Evolutionary conservation across 1,140 invertebrate species (phyloP), one percentile per base, ranked within the genome.

Genomic region (Helicoverpa zea): DNA sequence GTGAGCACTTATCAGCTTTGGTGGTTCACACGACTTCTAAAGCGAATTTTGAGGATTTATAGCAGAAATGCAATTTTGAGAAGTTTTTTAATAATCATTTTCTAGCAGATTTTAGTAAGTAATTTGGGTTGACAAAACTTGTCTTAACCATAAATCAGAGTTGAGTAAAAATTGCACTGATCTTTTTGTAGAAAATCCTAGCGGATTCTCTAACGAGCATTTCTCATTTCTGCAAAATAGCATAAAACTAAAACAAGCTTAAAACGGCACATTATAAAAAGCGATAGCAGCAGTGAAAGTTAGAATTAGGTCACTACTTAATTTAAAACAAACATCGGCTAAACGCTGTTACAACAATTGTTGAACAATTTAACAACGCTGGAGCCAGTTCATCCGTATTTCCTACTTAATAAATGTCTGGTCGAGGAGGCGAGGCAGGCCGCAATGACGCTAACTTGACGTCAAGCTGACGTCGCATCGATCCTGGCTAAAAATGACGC

Each of bases 371-470:
- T 73, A 80, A 72, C 54, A 79, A 68, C 72, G 75, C 83, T 77
- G 79, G 68, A 79, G 79, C 59, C 77, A 83, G 80, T 81, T 83
- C 61, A 82, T 89, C 83, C 81, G 86, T 87, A 88, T 90, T 87
- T 88, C 86, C 84, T 89, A 89, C 85, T 91, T 90, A 89, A 91
- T 93, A 92, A 92, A 89, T 81, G 90, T 91, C 90, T 83, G 81
- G 87, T 82, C 74, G 76, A 74, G 77, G 79, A 83, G 81, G 79
- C 79, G 79, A 81, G 76, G 63, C 56, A 83, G 83, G 83, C 79
- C 75, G 74, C 74, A 56, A 82, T 86, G 91, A 92, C 88, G 83
- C 83, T 92, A 94, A 94, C 89, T 91, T 86, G 92, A 92, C 91
- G 81, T 68, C 80, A 63, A 88, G 72, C 82, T 88, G 91, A 90